Conservation (phyloP, 2,888 invertebrate genomes). For the Iselma pallidipennis region DNA sequence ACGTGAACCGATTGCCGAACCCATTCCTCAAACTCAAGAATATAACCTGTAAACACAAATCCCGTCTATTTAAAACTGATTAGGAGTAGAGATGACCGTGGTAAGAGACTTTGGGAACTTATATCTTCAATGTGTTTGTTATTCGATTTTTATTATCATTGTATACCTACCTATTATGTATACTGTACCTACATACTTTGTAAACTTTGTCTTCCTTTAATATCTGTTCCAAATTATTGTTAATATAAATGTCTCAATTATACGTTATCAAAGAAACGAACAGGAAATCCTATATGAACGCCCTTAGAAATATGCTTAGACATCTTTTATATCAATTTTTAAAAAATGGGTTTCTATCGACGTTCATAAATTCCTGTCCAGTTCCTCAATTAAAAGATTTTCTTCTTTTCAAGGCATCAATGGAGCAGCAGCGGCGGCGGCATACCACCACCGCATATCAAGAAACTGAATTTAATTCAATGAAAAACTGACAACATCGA, state of each 20-base stretch:
- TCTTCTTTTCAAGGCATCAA: conserved; percentile 4
- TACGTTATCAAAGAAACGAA: no score
- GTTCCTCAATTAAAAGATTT: background rate
- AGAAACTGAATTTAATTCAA: background rate
- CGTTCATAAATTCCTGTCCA: background rate
- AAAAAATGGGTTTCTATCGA: background rate
- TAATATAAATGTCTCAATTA: no score
- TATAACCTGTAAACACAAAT: conserved; percentile 37
- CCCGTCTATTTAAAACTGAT: conserved; percentile 17
- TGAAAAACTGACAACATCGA: background rate
- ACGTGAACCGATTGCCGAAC: conserved; percentile 47
- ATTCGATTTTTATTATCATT: background rate
- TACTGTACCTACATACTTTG: no score
- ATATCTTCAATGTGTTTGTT: conserved; percentile 8
- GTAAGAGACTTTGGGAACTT: conserved; percentile 17
- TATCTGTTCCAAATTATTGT: no score
- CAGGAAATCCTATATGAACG: background rate
- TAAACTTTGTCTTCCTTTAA: no score
- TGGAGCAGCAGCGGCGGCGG: background rate
- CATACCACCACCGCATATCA: background rate
- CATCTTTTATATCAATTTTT: no score
- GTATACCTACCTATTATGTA: no score
- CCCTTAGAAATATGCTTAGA: background rate
- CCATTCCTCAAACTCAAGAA: conserved; percentile 42
- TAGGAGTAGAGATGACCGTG: conserved; percentile 15